These are phyloP conservation scores for Pocillopora verrucosa DNA, from an alignment of 64 coral and sea anemone genomes.

Conservation along the genomic window DNA sequence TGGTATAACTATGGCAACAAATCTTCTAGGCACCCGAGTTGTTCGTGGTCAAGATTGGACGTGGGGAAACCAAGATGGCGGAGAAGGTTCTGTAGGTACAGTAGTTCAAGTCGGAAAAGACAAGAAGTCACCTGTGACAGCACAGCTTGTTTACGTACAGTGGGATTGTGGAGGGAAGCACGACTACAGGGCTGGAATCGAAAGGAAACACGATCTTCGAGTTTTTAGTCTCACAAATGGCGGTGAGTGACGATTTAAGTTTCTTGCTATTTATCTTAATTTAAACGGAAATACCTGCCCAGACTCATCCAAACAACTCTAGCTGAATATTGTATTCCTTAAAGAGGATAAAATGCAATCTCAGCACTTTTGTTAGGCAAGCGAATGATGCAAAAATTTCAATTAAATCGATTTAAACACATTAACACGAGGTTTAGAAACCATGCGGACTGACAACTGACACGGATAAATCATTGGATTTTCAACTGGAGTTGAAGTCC, in stretches of 20 bases:
- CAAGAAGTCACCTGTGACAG: not conserved
- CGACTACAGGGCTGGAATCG: constrained; percentile 56
- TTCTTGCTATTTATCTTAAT: not conserved
- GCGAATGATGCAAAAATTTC: too few relatives aligned
- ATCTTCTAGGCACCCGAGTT: constrained; percentile 36
- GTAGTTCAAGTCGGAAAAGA: constrained; percentile 35
- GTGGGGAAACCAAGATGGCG: constrained; percentile 59
- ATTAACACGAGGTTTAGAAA: too few relatives aligned
- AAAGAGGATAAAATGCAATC: too few relatives aligned
- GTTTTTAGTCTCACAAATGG: constrained; percentile 3
- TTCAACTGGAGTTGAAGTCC: too few relatives aligned
- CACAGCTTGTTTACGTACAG: constrained; percentile 44
- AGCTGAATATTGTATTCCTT: too few relatives aligned
- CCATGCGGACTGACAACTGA: too few relatives aligned
- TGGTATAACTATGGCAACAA: not conserved
- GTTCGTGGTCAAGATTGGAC: constrained; percentile 58
- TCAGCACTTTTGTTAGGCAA: too few relatives aligned
- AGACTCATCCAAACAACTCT: too few relatives aligned
- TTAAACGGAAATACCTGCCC: not conserved
- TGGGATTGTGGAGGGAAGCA: constrained; percentile 44
- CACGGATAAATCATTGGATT: too few relatives aligned
- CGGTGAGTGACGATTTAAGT: not conserved
- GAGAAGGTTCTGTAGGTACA: constrained; percentile 54
- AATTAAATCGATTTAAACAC: too few relatives aligned
- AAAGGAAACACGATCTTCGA: constrained; percentile 49